Conservation (phyloP, 2,797 vertebrate species). For the Clarias fuscus region DNA sequence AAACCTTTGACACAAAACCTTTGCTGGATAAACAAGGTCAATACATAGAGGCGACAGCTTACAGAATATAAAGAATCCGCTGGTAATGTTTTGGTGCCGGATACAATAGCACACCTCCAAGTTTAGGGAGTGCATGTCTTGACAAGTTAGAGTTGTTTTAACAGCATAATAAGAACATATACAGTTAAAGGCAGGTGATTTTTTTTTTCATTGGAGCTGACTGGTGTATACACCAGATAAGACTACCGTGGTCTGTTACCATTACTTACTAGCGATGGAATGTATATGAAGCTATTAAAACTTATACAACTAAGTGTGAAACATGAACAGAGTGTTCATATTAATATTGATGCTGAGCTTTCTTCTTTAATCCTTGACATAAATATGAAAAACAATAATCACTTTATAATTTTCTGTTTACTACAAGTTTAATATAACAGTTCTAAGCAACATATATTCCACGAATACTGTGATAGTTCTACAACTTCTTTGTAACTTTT, state of each 20-base stretch:
- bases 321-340: not conserved
- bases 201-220: too few relatives aligned
- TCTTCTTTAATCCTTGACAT: slow-evolving; percentile 73
- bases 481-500: not conserved
- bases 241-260: not conserved
- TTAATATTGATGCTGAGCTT: slow-evolving; percentile 67
- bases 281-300: not conserved
- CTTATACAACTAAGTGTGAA: not conserved
- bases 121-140: too few relatives aligned
- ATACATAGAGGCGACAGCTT: too few relatives aligned
- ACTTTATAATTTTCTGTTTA: not conserved
- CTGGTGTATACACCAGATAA: not conserved
- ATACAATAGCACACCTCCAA: too few relatives aligned
- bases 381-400: slow-evolving; percentile 2
- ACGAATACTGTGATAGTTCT: not conserved
- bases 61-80: too few relatives aligned
- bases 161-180: too few relatives aligned
- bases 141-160: too few relatives aligned
- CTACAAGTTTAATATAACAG: not conserved
- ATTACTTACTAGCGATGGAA: not conserved
- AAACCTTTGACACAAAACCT: too few relatives aligned
- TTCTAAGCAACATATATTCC: not conserved
- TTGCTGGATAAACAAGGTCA: too few relatives aligned
- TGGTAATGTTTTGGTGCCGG: not conserved
- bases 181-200: too few relatives aligned